Conservation (phyloP, 2,888 invertebrate genomes). For the Portevinia maculata region DNA sequence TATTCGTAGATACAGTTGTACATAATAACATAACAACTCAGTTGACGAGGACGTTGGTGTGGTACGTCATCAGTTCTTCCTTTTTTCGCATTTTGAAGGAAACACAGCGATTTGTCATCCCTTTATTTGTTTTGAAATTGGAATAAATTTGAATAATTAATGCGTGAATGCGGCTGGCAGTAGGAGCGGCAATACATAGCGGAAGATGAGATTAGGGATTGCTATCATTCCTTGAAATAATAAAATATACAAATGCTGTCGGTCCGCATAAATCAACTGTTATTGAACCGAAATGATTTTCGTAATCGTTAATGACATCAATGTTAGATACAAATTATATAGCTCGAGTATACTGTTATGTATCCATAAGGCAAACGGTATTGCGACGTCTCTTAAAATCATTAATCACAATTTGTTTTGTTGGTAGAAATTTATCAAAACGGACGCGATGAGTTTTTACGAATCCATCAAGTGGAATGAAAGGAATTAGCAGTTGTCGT, state of each 20-base stretch:
- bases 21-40: constrained; percentile 66
- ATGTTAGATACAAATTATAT: constrained; percentile 24
- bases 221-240: constrained; percentile 35
- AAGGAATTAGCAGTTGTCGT: constrained; percentile 13
- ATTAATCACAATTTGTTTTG: constrained; percentile 54
- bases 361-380: background rate
- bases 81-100: constrained; percentile 9
- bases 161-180: constrained; percentile 11
- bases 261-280: constrained; percentile 52
- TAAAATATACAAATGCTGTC: constrained; percentile 54
- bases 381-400: background rate
- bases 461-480: constrained; percentile 9
- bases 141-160: constrained; percentile 66
- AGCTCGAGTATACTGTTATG: background rate
- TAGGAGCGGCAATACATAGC: background rate
- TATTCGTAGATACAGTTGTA: constrained; percentile 43
- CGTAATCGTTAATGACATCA: constrained; percentile 58
- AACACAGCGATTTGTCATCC: constrained; percentile 52
- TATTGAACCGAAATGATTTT: constrained; percentile 55
- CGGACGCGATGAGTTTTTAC: constrained; percentile 17
- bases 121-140: constrained; percentile 60
- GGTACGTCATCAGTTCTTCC: constrained; percentile 7
- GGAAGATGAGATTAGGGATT: background rate
- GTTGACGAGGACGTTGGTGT: constrained; percentile 19
- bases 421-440: constrained; percentile 27